Percentiles rank a stretch among this genome's conserved stretches.
These are phyloP conservation scores for Spongilla lacustris DNA, from an alignment of 37 sponge, comb jelly and placozoan genomes.

Conservation along the genomic window DNA sequence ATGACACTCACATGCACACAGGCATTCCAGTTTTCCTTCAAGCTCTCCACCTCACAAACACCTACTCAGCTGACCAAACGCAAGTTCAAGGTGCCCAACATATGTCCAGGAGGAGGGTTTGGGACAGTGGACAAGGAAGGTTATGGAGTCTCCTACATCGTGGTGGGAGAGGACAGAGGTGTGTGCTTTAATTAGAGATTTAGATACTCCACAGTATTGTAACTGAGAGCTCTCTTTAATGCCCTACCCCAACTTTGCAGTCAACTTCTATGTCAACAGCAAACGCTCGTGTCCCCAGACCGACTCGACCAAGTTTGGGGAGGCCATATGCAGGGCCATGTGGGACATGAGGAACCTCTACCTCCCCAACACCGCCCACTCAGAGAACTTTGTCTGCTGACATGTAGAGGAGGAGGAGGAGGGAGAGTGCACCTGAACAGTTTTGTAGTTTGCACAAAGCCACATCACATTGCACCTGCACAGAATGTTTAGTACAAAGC, in stretches of 20 bases:
- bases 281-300: conserved; percentile 60
- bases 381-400: background rate
- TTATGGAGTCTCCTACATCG: conserved; percentile 90
- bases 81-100: background rate
- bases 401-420: background rate
- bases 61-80: conserved; percentile 46
- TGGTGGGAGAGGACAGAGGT: conserved; percentile 84
- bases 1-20: background rate
- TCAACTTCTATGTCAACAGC: conserved; percentile 58
- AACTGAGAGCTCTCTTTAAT: background rate
- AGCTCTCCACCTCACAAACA: conserved; percentile 86
- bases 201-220: background rate
- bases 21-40: conserved; percentile 66
- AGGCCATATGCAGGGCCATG: conserved; percentile 26
- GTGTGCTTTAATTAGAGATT: background rate
- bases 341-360: conserved; percentile 62
- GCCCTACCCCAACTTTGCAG: conserved; percentile 13
- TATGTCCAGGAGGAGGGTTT: conserved; percentile 75
- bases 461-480: no score
- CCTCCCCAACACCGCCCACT: background rate
- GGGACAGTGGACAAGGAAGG: conserved; percentile 87
- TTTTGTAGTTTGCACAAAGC: no score
- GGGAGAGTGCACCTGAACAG: no score
- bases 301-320: conserved; percentile 36
- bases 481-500: no score